Conservation (phyloP, 2,797 vertebrate genomes). For the Crocidura indochinensis region DNA sequence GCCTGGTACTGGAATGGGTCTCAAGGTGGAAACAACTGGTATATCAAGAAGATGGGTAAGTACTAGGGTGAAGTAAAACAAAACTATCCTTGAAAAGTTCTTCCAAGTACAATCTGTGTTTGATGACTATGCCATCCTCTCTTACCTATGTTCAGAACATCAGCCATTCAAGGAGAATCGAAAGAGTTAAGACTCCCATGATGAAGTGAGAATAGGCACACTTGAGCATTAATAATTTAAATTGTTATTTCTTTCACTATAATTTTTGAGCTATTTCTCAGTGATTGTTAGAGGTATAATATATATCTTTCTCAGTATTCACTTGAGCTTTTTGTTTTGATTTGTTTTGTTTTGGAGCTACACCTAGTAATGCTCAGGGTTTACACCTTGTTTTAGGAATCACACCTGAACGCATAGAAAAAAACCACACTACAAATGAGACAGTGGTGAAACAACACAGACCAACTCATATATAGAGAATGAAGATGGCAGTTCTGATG, state of each 20-base stretch:
- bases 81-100: neutral
- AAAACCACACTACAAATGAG: no score
- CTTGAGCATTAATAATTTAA: neutral
- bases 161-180: neutral
- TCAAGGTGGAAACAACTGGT: constrained; percentile 96
- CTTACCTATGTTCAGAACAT: no score
- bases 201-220: neutral
- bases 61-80: neutral
- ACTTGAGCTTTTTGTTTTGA: neutral
- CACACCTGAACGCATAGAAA: no score
- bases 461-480: no score
- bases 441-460: no score
- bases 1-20: constrained; percentile 97
- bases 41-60: constrained; percentile 96
- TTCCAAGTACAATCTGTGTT: neutral
- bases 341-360: neutral
- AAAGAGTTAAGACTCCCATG: neutral
- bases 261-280: neutral
- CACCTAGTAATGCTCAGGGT: no score
- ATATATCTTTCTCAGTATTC: neutral
- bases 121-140: no score
- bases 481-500: no score
- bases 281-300: neutral
- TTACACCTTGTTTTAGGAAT: no score
- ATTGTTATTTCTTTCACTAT: neutral